A percentile compares a stretch with the other conserved stretches of the same genome.
Conservation (phyloP, 2,797 vertebrate species). For the Muscicapa comitata region DNA sequence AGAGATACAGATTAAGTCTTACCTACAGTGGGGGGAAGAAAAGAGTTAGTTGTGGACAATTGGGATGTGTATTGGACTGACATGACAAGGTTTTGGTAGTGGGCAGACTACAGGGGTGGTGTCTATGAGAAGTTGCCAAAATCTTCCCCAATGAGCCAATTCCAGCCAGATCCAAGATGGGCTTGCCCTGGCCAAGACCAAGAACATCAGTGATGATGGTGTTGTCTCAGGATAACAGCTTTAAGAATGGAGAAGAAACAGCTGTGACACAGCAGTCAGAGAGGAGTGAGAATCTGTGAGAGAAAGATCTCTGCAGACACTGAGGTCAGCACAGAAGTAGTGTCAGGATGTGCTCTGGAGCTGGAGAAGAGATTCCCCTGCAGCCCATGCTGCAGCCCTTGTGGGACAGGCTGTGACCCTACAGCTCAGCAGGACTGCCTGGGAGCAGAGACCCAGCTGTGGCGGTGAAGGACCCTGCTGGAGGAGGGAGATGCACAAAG, state of each 20-base stretch:
- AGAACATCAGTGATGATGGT: background rate
- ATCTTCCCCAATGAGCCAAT: background rate
- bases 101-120: background rate
- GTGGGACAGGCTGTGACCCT: background rate
- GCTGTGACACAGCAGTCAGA: background rate
- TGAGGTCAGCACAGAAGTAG: background rate
- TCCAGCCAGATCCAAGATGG: background rate
- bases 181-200: accelerated
- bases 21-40: background rate
- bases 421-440: background rate
- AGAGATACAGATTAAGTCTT: background rate
- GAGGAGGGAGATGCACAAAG: background rate
- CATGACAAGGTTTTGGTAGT: background rate
- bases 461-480: too few relatives aligned
- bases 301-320: background rate
- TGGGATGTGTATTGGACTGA: too few relatives aligned
- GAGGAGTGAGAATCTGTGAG: background rate
- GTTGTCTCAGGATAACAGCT: background rate
- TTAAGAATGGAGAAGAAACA: background rate
- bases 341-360: background rate
- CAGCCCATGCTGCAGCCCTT: accelerated
- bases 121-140: background rate
- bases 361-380: background rate
- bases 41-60: background rate
- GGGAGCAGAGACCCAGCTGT: background rate